Conservation (phyloP, 2,113 vertebrate genomes). For the Australoheros scitulus region DNA sequence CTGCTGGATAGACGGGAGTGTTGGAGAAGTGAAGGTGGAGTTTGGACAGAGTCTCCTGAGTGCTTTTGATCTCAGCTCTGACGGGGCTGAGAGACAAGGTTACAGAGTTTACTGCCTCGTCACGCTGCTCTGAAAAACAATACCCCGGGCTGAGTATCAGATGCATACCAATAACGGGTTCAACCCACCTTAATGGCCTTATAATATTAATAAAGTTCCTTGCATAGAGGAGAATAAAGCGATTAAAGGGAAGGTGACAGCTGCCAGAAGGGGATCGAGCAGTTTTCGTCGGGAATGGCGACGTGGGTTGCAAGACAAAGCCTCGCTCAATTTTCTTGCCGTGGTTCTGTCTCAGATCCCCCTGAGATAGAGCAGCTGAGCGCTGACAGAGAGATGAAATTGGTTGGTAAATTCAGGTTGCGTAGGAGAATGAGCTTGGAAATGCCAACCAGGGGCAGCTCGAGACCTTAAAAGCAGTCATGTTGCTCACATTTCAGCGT, state of each 20-base stretch:
- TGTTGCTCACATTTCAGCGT: conserved; percentile 7
- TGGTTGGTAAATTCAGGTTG: conserved; percentile 10
- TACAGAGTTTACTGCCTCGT: conserved; percentile 20
- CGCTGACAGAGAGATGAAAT: neutral
- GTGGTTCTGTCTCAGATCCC: conserved; percentile 34
- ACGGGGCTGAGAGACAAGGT: neutral
- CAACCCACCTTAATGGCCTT: conserved; percentile 20
- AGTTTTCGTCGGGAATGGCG: conserved; percentile 37
- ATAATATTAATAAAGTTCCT: conserved; percentile 34
- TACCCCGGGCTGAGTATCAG: conserved; percentile 5
- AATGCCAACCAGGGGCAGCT: conserved; percentile 26
- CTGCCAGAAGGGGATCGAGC: conserved; percentile 23
- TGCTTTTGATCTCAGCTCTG: conserved; percentile 19
- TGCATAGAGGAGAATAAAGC: conserved; percentile 14
- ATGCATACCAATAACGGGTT: conserved; percentile 37
- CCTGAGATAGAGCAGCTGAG: conserved; percentile 7
- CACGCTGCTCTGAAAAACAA: conserved; percentile 41
- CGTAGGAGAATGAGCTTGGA: neutral
- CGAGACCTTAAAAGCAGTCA: conserved; percentile 3
- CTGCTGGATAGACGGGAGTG: neutral
- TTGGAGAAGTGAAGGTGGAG: conserved; percentile 27
- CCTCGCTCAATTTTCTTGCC: conserved; percentile 30
- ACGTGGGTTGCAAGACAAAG: conserved; percentile 38
- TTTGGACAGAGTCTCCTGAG: conserved; percentile 4
- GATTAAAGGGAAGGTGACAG: conserved; percentile 54